Evolutionary conservation across 2,113 vertebrate genomes (phyloP), one percentile per base, ranked within the genome.

Genomic region (Caranx ignobilis): DNA sequence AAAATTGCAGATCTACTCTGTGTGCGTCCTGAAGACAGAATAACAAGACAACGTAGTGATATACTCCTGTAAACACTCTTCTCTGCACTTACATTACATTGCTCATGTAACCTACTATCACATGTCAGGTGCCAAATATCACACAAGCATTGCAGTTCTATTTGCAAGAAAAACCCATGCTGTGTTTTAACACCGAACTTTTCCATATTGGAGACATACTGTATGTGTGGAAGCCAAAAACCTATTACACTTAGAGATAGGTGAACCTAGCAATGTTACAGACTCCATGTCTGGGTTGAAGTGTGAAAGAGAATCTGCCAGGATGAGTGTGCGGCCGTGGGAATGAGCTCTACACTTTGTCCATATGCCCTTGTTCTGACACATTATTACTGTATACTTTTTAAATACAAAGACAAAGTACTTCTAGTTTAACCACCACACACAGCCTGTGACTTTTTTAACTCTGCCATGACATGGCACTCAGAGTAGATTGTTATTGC

Each of bases 241-340:
- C 2, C 6, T 56, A 64, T 79, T 65, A 70, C 21, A 52, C 65
- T 79, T 79, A 73, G 21, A 69, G 66, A 26, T 15, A 35, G 43
- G 50, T 74, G 34, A 57, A 50, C 39, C 50, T 59, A n/a, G 50
- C 39, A 65, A n/a, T 45, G 31, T 71, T 55, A 67, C 18, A 67
- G 60, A 39, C 48, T 64, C 2, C 65, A 62, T 39, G 41, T 69
- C 45, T 71, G 78, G 12, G 52, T n/a, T 43, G 37, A 81, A 56
- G 71, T 76, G 55, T 77, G 75, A 81, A 81, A 67, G 41, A 41
- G 55, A 48, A 32, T 60, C 59, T 71, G 48, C 5, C 41, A 54
- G 50, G n/a, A 21, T 15, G 26, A 48, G 21, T 59, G 41, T 72
- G 63, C 39, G 39, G 75, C 1, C 1, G 37, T 50, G 67, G 12